These are phyloP conservation scores for Willisornis vidua DNA, from an alignment of 2,113 vertebrate species.

Conservation along the genomic window DNA sequence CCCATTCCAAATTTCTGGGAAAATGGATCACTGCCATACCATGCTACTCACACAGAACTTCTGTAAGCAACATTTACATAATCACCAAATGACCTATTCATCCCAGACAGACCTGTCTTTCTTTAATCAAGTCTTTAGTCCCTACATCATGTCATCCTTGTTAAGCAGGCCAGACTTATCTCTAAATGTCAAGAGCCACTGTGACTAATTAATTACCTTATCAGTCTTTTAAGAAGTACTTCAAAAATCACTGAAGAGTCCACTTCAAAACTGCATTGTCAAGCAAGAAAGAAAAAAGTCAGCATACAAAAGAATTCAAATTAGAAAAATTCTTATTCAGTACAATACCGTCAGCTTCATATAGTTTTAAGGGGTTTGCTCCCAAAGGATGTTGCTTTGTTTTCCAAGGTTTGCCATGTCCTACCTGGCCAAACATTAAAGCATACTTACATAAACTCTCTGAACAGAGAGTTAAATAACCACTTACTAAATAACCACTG, in stretches of 20 bases:
- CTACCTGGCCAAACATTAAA: background rate
- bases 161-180: background rate
- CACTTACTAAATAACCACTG: background rate
- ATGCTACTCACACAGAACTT: background rate
- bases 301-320: background rate
- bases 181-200: background rate
- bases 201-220: background rate
- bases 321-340: background rate
- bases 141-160: background rate
- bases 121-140: background rate
- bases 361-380: background rate
- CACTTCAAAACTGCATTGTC: background rate
- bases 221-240: background rate
- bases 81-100: conserved; percentile 29
- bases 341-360: background rate
- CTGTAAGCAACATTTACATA: conserved; percentile 34
- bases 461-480: background rate
- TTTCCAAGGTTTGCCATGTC: background rate
- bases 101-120: background rate
- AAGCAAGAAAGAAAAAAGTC: background rate
- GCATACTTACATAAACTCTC: background rate
- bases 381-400: background rate
- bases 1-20: background rate
- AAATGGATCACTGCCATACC: background rate
- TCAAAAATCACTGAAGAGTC: background rate